Evolutionary conservation across 2,888 invertebrate genomes (phyloP).

Genomic region (Candidula unifasciata): DNA sequence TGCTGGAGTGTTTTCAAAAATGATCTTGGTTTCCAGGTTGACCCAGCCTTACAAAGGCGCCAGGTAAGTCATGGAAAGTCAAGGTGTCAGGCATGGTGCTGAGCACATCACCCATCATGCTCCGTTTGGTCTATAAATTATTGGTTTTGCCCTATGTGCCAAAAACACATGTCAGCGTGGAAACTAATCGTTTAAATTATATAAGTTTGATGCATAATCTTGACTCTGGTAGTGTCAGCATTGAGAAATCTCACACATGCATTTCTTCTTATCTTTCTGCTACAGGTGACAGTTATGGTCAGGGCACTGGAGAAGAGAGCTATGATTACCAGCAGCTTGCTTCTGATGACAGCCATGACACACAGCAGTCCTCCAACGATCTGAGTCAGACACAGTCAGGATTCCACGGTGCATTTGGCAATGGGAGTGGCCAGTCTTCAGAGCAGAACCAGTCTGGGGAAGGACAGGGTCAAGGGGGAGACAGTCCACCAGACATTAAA

Average conservation of each 20-base stretch:
- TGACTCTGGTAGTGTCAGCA: neutral
- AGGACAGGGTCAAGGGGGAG: neutral
- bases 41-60: no score
- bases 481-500: constrained; percentile 50
- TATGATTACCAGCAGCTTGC: constrained; percentile 50
- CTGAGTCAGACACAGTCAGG: constrained; percentile 29
- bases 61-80: no score
- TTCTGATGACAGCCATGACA: constrained; percentile 52
- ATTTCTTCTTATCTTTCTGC: neutral
- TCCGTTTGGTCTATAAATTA: no score
- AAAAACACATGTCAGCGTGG: no score
- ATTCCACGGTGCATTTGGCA: constrained; percentile 47
- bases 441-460: constrained; percentile 27
- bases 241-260: neutral
- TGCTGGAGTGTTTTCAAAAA: no score
- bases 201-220: no score
- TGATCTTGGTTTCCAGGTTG: no score
- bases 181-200: no score
- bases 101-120: no score
- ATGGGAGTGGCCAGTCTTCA: constrained; percentile 28
- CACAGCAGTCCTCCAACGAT: constrained; percentile 34
- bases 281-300: constrained; percentile 45
- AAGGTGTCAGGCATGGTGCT: no score
- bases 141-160: no score
- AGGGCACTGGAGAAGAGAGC: constrained; percentile 42